phyloP scores from a whole-genome alignment of 2,797 vertebrate species.

The Sebastiscus albofasciatus region DNA sequence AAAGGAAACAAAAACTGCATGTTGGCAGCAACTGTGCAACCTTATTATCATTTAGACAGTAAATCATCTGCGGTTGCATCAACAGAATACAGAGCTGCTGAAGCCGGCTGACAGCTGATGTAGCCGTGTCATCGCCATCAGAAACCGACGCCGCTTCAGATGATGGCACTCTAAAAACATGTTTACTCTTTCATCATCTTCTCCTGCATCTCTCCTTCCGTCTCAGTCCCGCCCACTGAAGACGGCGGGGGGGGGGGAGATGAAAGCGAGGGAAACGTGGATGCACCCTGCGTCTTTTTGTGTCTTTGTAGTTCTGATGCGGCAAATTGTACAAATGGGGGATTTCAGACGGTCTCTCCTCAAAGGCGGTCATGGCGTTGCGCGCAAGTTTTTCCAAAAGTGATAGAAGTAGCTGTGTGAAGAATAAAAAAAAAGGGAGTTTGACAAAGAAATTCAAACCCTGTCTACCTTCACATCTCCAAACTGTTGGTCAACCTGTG shows the following conservation, averaged over 20 bases:
- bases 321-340: not conserved
- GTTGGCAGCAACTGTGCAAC: too few relatives aligned
- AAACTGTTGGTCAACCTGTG: not conserved
- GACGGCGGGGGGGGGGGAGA: not conserved
- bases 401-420: not conserved
- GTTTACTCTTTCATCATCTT: not conserved
- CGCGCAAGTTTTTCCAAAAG: not conserved
- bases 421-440: not conserved
- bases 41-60: too few relatives aligned
- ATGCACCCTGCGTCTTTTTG: not conserved
- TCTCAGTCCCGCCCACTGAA: not conserved
- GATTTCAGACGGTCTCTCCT: not conserved
- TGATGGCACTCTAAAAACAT: not conserved
- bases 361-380: not conserved
- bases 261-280: not conserved
- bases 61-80: not conserved
- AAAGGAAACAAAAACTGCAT: too few relatives aligned
- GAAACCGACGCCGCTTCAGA: not conserved
- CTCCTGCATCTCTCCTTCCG: not conserved
- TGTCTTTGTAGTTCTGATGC: not conserved
- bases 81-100: not conserved
- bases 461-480: not conserved
- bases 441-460: not conserved
- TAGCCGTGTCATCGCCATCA: not conserved
- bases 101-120: not conserved